Base-by-base conservation (phyloP, 2,888 invertebrate species). In the Caenorhabditis imperialis region DNA sequence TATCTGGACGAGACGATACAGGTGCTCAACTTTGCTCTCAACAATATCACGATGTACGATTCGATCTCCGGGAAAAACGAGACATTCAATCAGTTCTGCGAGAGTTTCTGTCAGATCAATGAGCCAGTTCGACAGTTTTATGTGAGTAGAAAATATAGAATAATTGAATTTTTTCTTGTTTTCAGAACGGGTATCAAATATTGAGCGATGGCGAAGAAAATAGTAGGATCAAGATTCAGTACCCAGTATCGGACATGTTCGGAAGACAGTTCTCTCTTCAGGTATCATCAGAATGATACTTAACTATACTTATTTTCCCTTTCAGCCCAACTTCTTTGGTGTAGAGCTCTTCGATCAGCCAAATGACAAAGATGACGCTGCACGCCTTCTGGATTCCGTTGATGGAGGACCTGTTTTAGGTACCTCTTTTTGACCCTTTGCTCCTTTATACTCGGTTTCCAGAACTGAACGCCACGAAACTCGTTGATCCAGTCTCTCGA, bases 321-420 rank as follows among this genome's bases (percentile, higher is more conserved):
- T 81, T 47, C 74, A 85, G 75, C 85, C 84, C 20, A 84, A 83
- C 48, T 85, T 85, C 67, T 85, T 81, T 54, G 85, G 85, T 6
- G 76, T 85, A 20, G 81, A 83, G 44, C 60, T 75, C 10, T 83
- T 77, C 45, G 75, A 73, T 22, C 60, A 77, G 25, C 54, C 45
- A 40, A n/a, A 30, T 8, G 53, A 71, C 45, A 47, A 53, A n/a
- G 77, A 75, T 35, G 67, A 70, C 18, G 69, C 69, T 3, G 75
- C 78, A 2, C 70, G 67, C 23, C 69, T 78, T 16, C 54, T 81
- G 18, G 67, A 70, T 23, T 69, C 70, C 4, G 69, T 45, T 14
- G 75, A 75, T 27, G 57, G 48, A 3, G 69, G 58, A 12, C 23
- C 51, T 1, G 45, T 62, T 8, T 33, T 58, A 27, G 67, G 74